Evolutionary conservation across 2,888 invertebrate species (phyloP).

Genomic region (Pyrochroa serraticornis): DNA sequence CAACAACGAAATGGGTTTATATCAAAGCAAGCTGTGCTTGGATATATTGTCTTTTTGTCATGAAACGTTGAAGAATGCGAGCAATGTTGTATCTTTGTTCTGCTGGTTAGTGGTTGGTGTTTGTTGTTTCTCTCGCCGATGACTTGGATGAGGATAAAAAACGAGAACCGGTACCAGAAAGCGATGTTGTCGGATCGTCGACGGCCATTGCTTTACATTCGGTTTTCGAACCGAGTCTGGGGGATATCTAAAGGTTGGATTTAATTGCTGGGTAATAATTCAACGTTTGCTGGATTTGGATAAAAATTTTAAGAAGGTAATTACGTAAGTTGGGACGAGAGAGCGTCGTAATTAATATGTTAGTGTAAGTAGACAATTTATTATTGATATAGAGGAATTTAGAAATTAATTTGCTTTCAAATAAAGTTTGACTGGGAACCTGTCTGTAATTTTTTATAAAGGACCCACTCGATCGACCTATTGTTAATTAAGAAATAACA

Average conservation of each 20-base stretch:
- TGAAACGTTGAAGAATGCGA: slow-evolving; percentile 39
- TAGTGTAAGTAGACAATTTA: no score
- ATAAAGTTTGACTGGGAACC: no score
- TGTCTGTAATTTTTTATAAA: no score
- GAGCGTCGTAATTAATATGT: no score
- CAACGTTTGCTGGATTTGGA: slow-evolving; percentile 2
- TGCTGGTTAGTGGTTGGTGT: not conserved
- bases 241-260: slow-evolving; percentile 10
- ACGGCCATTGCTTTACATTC: slow-evolving; percentile 7
- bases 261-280: slow-evolving; percentile 9
- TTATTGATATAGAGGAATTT: no score
- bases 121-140: slow-evolving; percentile 10
- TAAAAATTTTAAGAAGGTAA: not conserved
- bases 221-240: slow-evolving; percentile 7
- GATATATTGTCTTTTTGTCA: slow-evolving; percentile 39
- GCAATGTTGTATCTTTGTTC: slow-evolving; percentile 22
- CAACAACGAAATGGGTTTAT: slow-evolving; percentile 11
- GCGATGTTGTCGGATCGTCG: slow-evolving; percentile 21
- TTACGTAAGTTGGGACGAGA: slow-evolving; percentile 4
- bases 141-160: slow-evolving; percentile 27
- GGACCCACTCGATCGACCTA: no score
- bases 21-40: slow-evolving; percentile 21
- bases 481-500: no score
- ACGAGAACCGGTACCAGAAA: slow-evolving; percentile 29
- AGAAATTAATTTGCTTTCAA: no score